phyloP scores from a whole-genome alignment of 2,797 vertebrate genomes.

The Enteromius paludinosus region DNA sequence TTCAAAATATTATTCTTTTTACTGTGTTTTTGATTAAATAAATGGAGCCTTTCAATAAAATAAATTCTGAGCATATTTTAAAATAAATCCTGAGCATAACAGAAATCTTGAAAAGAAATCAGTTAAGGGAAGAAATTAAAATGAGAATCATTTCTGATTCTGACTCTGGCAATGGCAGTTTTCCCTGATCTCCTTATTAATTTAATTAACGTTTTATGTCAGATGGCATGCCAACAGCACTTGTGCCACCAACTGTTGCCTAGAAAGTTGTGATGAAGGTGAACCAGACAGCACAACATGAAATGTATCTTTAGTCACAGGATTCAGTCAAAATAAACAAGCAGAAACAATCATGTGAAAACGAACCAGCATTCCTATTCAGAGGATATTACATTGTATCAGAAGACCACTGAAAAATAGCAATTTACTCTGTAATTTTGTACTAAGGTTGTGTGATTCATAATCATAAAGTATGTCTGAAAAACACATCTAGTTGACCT shows the following conservation, averaged over 20 bases:
- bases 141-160: not conserved
- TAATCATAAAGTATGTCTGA: constrained; percentile 3
- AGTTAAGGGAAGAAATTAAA: not conserved
- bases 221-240: constrained; percentile 20
- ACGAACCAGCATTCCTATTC: not conserved
- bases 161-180: not conserved
- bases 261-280: constrained; percentile 8
- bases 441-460: not conserved
- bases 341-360: not conserved
- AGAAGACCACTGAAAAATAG: not conserved
- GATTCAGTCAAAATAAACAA: constrained; percentile 4
- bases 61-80: too few species aligned
- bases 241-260: constrained; percentile 14
- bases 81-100: not conserved
- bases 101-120: not conserved
- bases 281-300: not conserved
- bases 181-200: constrained; percentile 16
- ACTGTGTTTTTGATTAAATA: not conserved
- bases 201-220: constrained; percentile 4
- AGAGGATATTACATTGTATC: not conserved
- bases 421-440: not conserved
- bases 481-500: not conserved
- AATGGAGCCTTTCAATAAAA: not conserved
- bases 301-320: constrained; percentile 10
- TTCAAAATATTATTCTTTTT: not conserved